Percentiles rank a stretch among this genome's conserved stretches.
These are phyloP conservation scores for Epinotia bilunana DNA, from an alignment of 2,888 invertebrate genomes.

Conservation along the genomic window DNA sequence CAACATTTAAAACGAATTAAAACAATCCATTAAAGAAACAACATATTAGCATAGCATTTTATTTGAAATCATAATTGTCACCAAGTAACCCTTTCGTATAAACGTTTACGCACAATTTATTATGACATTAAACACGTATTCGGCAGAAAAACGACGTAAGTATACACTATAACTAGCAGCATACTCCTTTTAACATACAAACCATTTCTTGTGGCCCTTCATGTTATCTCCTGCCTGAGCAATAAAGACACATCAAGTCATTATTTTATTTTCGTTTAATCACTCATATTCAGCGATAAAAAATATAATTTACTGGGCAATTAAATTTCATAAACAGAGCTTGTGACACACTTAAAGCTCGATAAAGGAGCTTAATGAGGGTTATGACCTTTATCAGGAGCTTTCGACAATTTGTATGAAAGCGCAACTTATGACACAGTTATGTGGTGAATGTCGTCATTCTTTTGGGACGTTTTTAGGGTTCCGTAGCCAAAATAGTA, in stretches of 20 bases:
- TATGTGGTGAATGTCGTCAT: background rate
- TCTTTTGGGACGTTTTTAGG: background rate
- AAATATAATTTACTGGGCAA: slow-evolving; percentile 27
- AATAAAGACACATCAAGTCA: slow-evolving; percentile 27
- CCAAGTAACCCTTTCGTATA: background rate
- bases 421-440: background rate
- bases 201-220: background rate
- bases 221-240: slow-evolving; percentile 10
- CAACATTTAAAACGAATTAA: background rate
- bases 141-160: background rate
- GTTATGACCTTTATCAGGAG: slow-evolving; percentile 17
- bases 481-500: background rate
- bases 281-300: slow-evolving; percentile 27
- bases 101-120: slow-evolving; percentile 3
- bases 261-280: slow-evolving; percentile 33
- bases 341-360: slow-evolving; percentile 1
- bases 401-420: slow-evolving; percentile 7
- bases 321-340: slow-evolving; percentile 25
- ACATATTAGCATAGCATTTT: background rate
- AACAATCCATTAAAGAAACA: background rate
- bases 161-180: background rate
- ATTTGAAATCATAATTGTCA: background rate
- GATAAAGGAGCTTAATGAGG: slow-evolving; percentile 15
- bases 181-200: background rate
- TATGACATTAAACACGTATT: background rate